Conservation (phyloP, 2,113 vertebrate genomes). For the Acanthisitta chloris region DNA sequence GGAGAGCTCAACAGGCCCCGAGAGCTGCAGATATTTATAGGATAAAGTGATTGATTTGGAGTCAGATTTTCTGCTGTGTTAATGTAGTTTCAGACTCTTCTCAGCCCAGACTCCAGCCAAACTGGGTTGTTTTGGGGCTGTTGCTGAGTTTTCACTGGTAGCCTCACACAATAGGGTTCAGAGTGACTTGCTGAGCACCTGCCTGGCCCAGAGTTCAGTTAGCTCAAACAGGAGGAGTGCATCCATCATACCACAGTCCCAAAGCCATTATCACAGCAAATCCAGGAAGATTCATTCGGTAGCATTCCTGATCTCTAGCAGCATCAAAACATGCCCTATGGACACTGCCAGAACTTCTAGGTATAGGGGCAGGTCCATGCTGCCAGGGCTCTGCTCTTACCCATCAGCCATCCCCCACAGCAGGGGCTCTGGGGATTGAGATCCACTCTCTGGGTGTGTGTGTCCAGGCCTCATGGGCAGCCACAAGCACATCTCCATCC, state of each 20-base stretch:
- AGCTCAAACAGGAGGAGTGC: background rate
- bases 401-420: background rate
- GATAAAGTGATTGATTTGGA: background rate
- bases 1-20: background rate
- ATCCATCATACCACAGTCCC: background rate
- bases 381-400: background rate
- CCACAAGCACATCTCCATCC: background rate
- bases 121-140: background rate
- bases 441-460: too few species aligned
- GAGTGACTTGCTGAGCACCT: background rate
- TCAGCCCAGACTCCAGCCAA: background rate
- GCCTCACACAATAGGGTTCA: background rate
- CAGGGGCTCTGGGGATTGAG: background rate
- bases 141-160: background rate
- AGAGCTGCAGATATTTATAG: background rate
- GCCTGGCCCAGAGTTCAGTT: background rate
- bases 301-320: background rate
- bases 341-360: background rate
- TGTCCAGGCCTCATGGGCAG: background rate
- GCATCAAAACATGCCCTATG: background rate
- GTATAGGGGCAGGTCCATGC: background rate
- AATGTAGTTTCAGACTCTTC: background rate
- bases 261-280: background rate
- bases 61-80: background rate
- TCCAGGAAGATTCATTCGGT: background rate